phyloP scores from a whole-genome alignment of 1,140 invertebrate genomes.

The Brachionus rotundiformis region DNA sequence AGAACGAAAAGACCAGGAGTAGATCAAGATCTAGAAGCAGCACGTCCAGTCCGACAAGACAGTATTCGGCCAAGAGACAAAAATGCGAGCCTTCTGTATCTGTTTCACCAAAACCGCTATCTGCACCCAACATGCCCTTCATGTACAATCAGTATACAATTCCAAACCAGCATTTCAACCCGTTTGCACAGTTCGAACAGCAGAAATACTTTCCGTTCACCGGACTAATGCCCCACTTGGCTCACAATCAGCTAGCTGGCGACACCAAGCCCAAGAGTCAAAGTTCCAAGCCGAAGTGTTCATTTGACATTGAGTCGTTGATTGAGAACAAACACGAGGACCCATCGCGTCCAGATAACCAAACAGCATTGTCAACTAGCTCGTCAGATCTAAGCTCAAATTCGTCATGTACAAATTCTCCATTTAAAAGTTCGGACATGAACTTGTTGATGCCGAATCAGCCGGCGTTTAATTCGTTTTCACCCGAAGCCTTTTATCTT shows the following conservation, averaged over 20 bases:
- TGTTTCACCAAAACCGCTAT: not conserved
- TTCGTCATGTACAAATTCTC: conserved; percentile 37
- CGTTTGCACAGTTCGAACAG: conserved; percentile 12
- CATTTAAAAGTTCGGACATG: conserved; percentile 3
- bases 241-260: not conserved
- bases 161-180: conserved; percentile 24
- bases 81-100: conserved; percentile 25
- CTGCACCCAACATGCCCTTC: not conserved
- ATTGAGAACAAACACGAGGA: conserved; percentile 44
- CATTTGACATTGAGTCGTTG: conserved; percentile 48
- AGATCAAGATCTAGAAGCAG: conserved; percentile 33
- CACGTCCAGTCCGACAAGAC: conserved; percentile 25
- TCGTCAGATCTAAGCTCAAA: conserved; percentile 36
- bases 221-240: not conserved
- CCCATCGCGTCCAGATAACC: not conserved
- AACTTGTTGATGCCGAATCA: not conserved
- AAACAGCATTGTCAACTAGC: conserved; percentile 24
- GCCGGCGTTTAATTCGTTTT: not conserved
- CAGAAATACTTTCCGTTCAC: conserved; percentile 31
- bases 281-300: conserved; percentile 5
- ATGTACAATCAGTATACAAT: conserved; percentile 29
- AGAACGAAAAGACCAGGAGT: not conserved
- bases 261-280: conserved; percentile 20
- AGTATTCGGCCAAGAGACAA: conserved; percentile 20
- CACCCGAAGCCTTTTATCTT: conserved; percentile 33